Base-by-base conservation (phyloP, 2,888 invertebrate genomes). In the Eueremaeus valkanovi region DNA sequence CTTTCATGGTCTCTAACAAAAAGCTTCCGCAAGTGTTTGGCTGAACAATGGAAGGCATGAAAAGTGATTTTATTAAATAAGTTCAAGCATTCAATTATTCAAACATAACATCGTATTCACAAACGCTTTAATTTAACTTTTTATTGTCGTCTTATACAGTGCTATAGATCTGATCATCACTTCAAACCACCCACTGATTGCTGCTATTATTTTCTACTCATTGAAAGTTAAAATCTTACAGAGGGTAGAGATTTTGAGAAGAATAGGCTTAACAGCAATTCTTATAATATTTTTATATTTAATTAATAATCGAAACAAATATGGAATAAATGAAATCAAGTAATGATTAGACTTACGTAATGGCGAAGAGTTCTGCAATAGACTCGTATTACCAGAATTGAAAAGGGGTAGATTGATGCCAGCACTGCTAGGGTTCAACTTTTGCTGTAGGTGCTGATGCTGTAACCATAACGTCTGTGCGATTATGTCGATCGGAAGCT, bases 11-110 rank as follows among this genome's bases (percentile, higher is more conserved):
- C 29, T 1, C 27, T 3, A 29, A 58, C 58, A 58, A 58, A 29
- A 58, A 29, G 58, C 58, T 58, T 58, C 58, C 58, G 58, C 58
- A 58, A 3, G 58, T 58, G 58, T 58, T 58, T 27, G 55, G 13
- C 58, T 5, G 16, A 29, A 24, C 24, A 58, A 27, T 27, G 27
- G 13, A 55, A 21, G 27, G n/a, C 24, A 58, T 21, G 27, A 58
- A 29, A 58, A 16, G 21, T 29, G 13, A 21, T 8, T 58, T 29
- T 31, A 58, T 58, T 58, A 29, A 58, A 29, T 58, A 1, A 6
- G 1, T 21, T 49, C 21, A 49, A 49, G 6, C 3, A 49, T 49
- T 49, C n/a, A n/a, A n/a, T n/a, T n/a, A n/a, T n/a, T n/a, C n/a
- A n/a, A n/a, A n/a, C n/a, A n/a, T n/a, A n/a, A n/a, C n/a, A n/a